Conservation (phyloP, 2,113 vertebrate species). For the Brachypodius melanocephalos region DNA sequence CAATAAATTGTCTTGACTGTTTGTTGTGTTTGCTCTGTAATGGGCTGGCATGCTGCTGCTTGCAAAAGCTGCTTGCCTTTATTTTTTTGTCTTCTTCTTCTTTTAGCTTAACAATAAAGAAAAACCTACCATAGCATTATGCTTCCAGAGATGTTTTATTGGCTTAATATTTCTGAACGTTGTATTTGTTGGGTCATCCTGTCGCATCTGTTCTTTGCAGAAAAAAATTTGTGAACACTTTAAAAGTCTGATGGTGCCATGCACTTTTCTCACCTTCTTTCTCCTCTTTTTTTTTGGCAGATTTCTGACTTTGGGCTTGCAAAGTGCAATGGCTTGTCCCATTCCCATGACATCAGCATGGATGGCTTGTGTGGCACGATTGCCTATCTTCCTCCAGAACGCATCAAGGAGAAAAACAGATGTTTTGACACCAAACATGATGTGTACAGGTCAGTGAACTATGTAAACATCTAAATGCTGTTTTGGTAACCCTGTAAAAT, state of each 20-base stretch:
- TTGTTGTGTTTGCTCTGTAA: constrained; percentile 3
- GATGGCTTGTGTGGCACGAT: constrained; percentile 96
- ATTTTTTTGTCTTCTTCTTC: background rate
- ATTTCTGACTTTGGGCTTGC: constrained; percentile 97
- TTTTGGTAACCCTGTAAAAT: background rate
- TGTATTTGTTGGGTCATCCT: background rate
- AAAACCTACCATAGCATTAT: background rate
- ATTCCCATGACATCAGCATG: constrained; percentile 91
- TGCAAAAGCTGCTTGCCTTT: background rate
- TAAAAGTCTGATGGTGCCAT: background rate
- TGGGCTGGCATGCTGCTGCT: constrained; percentile 15
- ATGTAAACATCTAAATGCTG: background rate
- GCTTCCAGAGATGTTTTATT: background rate
- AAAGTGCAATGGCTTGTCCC: constrained; percentile 92
- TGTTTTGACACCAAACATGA: constrained; percentile 95
- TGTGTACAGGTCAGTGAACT: constrained; percentile 88
- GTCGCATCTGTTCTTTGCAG: background rate
- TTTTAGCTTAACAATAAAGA: background rate
- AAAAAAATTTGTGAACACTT: background rate
- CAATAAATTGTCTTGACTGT: background rate
- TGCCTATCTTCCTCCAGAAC: constrained; percentile 94
- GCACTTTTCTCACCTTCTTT: background rate
- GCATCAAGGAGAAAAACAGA: constrained; percentile 92
- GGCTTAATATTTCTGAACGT: background rate
- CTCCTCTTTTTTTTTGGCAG: constrained; percentile 56